phyloP scores from a whole-genome alignment of 2,113 vertebrate genomes.

The Diadophis punctatus region DNA sequence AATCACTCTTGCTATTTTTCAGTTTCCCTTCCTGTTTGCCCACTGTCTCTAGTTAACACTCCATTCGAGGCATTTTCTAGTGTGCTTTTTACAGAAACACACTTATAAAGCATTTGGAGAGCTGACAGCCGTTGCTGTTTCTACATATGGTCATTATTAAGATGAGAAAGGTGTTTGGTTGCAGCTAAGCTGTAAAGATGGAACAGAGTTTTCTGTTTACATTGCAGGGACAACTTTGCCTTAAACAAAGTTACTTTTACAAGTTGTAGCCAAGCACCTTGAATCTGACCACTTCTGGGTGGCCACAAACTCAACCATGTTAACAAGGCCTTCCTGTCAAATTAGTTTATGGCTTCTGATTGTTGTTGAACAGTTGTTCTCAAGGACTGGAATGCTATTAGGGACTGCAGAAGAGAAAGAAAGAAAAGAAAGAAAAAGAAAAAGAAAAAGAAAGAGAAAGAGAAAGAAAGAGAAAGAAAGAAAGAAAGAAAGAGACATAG shows the following conservation, averaged over 20 bases:
- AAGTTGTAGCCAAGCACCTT: not conserved
- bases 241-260: slow-evolving; percentile 7
- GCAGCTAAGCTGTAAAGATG: not conserved
- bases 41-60: not conserved
- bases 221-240: slow-evolving; percentile 6
- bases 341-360: slow-evolving; percentile 19
- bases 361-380: not conserved
- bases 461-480: not conserved
- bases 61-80: not conserved
- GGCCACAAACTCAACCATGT: slow-evolving; percentile 18
- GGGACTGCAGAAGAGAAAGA: not conserved
- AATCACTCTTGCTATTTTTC: not conserved
- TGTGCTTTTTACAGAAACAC: not conserved
- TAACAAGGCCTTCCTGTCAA: slow-evolving; percentile 33
- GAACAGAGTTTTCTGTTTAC: not conserved
- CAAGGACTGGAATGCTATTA: not conserved
- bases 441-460: not conserved
- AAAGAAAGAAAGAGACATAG: not conserved
- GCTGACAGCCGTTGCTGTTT: not conserved
- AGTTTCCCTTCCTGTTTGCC: not conserved
- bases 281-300: not conserved
- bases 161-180: slow-evolving; percentile 3
- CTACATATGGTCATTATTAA: not conserved
- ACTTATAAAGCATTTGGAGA: not conserved
- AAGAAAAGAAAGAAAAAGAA: not conserved